These are phyloP conservation scores for Mizuhopecten yessoensis DNA, from an alignment of 1,140 invertebrate species.

Conservation along the genomic window DNA sequence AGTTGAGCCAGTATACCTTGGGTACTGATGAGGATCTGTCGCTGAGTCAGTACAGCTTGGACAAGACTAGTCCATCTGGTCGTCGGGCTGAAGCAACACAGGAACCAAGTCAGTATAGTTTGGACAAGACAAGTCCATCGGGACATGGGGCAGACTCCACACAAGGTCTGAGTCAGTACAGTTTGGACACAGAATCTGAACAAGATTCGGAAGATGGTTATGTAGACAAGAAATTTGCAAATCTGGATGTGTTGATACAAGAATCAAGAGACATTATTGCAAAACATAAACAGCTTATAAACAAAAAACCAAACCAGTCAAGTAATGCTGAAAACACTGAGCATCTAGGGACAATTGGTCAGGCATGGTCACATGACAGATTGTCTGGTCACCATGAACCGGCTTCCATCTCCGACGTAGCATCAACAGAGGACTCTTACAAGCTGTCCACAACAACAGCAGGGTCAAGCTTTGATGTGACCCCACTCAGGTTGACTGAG, in stretches of 20 bases:
- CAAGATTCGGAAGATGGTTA: slow-evolving; percentile 61
- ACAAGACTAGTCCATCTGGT: slow-evolving; percentile 42
- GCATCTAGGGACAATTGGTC: not conserved
- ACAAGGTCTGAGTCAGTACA: slow-evolving; percentile 53
- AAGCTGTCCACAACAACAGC: not conserved
- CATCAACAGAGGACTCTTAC: slow-evolving; percentile 12
- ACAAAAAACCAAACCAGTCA: slow-evolving; percentile 58
- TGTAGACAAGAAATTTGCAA: slow-evolving; percentile 70
- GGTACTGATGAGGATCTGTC: slow-evolving; percentile 48
- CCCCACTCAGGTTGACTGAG: not conserved
- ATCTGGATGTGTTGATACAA: slow-evolving; percentile 67
- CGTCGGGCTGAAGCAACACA: not conserved
- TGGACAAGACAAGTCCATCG: slow-evolving; percentile 31
- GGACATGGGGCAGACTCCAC: slow-evolving; percentile 42
- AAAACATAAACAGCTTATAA: slow-evolving; percentile 69
- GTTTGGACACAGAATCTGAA: slow-evolving; percentile 38
- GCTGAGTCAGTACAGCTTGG: slow-evolving; percentile 60
- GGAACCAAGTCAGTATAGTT: slow-evolving; percentile 46
- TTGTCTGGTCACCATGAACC: not conserved
- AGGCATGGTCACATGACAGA: not conserved
- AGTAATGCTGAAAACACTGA: not conserved
- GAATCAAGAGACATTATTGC: slow-evolving; percentile 70
- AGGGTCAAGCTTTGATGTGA: slow-evolving; percentile 24
- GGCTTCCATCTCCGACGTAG: not conserved
- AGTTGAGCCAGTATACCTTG: not conserved